Percentiles rank a stretch among this genome's conserved stretches.
Evolutionary conservation across 1,140 invertebrate species (phyloP).

Genomic region (Cryptotermes secundus): DNA sequence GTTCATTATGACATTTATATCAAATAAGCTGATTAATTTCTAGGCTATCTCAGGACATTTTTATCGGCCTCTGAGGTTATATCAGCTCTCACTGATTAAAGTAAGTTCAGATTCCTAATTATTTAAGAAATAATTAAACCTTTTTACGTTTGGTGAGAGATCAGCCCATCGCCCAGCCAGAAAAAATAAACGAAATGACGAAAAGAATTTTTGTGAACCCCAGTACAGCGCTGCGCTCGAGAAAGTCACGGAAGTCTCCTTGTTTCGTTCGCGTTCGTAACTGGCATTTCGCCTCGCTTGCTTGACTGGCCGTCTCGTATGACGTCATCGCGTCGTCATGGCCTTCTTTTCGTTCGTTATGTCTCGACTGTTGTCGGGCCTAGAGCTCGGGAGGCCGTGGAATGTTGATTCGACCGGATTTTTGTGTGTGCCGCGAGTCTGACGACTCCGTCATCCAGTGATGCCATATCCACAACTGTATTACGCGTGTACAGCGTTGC

Average conservation of each 20-base stretch:
- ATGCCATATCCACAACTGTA: neutral
- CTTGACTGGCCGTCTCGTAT: neutral
- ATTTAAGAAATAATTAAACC: too few species aligned
- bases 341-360: neutral
- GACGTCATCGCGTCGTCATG: neutral
- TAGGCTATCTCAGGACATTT: too few species aligned
- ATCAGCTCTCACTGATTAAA: too few species aligned
- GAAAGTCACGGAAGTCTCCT: neutral
- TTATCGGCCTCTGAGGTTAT: too few species aligned
- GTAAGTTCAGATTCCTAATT: too few species aligned
- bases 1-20: too few species aligned
- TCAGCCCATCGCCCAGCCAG: too few species aligned
- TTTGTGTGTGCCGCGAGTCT: conserved; percentile 9
- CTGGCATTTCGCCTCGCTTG: conserved; percentile 7
- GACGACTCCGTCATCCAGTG: conserved; percentile 22
- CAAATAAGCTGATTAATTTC: too few species aligned
- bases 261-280: neutral
- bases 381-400: neutral
- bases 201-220: too few species aligned
- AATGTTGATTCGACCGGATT: conserved; percentile 24
- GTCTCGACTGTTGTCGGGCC: neutral
- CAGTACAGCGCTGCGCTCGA: neutral
- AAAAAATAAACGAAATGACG: too few species aligned
- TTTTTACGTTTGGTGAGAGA: too few species aligned
- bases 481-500: neutral